Evolutionary conservation across 1,140 invertebrate species (phyloP).

Genomic region (Samia ricini): DNA sequence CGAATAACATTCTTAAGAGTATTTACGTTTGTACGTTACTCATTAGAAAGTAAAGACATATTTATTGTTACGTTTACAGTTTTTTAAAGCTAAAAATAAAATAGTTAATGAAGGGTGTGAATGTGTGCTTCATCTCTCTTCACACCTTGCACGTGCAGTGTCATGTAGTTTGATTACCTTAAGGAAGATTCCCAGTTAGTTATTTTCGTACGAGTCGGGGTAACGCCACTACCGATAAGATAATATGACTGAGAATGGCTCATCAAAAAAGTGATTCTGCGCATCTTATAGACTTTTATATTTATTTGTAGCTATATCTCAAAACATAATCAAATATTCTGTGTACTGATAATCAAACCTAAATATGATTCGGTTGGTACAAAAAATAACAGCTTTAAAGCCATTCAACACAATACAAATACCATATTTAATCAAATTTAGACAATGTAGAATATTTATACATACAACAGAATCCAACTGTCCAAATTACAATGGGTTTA

Average conservation of each 20-base stretch:
- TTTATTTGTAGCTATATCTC: neutral
- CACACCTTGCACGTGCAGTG: constrained; percentile 67
- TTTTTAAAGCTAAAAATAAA: constrained; percentile 51
- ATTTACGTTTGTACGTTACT: constrained; percentile 20
- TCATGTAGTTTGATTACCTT: constrained; percentile 60
- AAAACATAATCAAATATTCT: neutral
- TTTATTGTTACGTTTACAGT: constrained; percentile 49
- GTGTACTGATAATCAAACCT: too few relatives aligned
- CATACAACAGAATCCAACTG: too few relatives aligned
- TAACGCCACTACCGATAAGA: constrained; percentile 24
- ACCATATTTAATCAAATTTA: too few relatives aligned
- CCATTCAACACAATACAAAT: too few relatives aligned
- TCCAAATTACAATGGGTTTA: too few relatives aligned
- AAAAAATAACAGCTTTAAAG: too few relatives aligned
- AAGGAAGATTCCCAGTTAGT: constrained; percentile 31
- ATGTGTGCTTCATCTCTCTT: constrained; percentile 55
- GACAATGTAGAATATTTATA: too few relatives aligned
- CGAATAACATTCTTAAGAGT: constrained; percentile 10
- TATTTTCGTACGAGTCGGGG: constrained; percentile 53
- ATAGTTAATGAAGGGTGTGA: constrained; percentile 47
- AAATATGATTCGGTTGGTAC: too few relatives aligned
- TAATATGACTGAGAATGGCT: neutral
- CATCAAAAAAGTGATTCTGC: neutral
- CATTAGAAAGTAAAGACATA: constrained; percentile 51
- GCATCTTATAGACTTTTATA: neutral